phyloP scores from a whole-genome alignment of 2,888 invertebrate genomes.

The Danaus chrysippus region DNA sequence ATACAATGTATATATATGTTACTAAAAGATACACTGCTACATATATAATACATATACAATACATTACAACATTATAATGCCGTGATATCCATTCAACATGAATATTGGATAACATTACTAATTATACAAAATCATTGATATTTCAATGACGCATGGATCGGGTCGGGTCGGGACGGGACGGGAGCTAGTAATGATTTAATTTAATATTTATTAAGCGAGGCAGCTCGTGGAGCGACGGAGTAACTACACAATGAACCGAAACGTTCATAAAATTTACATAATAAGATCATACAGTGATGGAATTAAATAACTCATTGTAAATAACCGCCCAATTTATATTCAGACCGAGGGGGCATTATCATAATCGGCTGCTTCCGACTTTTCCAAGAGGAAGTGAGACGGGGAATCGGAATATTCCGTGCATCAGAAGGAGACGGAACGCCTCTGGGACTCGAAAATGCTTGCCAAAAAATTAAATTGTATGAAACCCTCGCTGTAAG shows the following conservation, averaged over 20 bases:
- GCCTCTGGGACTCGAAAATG: constrained; percentile 31
- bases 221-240: constrained; percentile 27
- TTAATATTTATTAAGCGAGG: constrained; percentile 17
- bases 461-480: constrained; percentile 51
- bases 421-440: constrained; percentile 36
- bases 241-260: constrained; percentile 44
- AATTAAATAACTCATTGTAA: constrained; percentile 71
- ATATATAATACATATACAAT: no score
- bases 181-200: background rate
- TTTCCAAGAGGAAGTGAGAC: constrained; percentile 24
- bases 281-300: constrained; percentile 50
- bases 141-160: no score
- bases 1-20: constrained; percentile 1
- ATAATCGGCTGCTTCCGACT: constrained; percentile 53
- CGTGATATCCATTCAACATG: no score
- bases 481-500: constrained; percentile 58
- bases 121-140: no score
- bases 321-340: constrained; percentile 74
- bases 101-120: no score
- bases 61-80: no score
- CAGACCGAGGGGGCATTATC: constrained; percentile 58
- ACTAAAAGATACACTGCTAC: no score
- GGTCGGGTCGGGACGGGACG: background rate
- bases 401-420: constrained; percentile 6
- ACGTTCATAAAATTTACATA: constrained; percentile 63